These are phyloP conservation scores for Bos taurus DNA, from an alignment of 2,113 vertebrate species.

Conservation along the genomic window DNA sequence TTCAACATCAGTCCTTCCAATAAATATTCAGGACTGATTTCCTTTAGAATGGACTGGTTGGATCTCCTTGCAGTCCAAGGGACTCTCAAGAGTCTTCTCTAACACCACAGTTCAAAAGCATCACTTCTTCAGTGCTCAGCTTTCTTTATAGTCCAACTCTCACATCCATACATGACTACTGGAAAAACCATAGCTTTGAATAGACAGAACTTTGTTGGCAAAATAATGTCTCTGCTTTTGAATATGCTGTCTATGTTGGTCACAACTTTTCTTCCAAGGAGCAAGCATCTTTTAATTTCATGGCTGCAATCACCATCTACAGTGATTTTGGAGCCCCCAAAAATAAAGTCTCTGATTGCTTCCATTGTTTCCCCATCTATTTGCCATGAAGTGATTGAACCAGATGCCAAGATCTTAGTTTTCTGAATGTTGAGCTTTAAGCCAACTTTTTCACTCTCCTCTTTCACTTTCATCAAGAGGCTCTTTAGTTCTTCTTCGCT, in stretches of 20 bases:
- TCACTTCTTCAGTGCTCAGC: not conserved
- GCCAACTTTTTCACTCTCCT: not conserved
- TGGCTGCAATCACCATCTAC: not conserved
- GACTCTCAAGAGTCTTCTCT: not conserved
- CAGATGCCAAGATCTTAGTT: not conserved
- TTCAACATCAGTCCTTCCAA: not conserved
- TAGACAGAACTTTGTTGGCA: not conserved
- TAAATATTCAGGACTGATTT: not conserved
- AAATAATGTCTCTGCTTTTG: not conserved
- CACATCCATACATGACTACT: not conserved
- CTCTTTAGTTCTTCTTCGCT: not conserved
- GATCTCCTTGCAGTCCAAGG: not conserved
- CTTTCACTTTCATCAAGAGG: not conserved
- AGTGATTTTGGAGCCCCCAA: not conserved
- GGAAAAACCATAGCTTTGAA: not conserved
- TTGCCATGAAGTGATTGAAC: not conserved
- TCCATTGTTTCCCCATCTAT: not conserved
- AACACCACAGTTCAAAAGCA: not conserved
- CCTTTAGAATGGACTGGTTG: not conserved
- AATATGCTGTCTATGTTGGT: not conserved
- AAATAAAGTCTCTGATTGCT: not conserved
- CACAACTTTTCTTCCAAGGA: not conserved
- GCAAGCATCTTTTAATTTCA: not conserved
- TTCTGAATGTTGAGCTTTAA: not conserved
- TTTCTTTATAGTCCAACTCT: not conserved